Base-by-base conservation (phyloP, 2,113 vertebrate species). In the Tringa solitaria region DNA sequence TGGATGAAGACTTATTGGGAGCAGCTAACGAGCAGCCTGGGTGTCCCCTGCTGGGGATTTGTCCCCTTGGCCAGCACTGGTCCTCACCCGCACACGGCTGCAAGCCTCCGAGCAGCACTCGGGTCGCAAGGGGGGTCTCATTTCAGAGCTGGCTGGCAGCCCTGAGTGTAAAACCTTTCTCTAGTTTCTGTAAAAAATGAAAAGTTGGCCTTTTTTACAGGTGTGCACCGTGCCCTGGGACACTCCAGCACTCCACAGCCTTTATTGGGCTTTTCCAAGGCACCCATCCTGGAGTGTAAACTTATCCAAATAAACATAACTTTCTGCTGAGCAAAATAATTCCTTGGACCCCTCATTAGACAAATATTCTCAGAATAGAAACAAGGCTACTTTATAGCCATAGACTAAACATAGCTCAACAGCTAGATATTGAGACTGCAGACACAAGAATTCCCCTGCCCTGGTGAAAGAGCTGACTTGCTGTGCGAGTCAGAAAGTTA, bases 391-490 rank as follows among this genome's bases (percentile, higher is more conserved):
- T 87, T 45, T 57, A 41, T 46, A 93, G 89, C 77, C 93, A 24
- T 27, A 96, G 96, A 95, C 96, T 96, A 96, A 97, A 96, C 95
- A 96, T 6, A 80, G 76, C 95, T 77, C 78, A 37, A 6, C 65
- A 83, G 67, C 18, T 16, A 69, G 94, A 89, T 85, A 57, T 4
- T 21, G 72, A 65, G 80, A 60, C 74, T 86, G 91, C 87, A 33
- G 67, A 69, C 87, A 41, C 74, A 46, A 84, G 84, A 89, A 76
- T 94, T 91, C 78, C 84, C 87, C 82, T 54, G 94, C 84, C 53
- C 14, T 4, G 35, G 35, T 12, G 56, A 33, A 82, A 76, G 17
- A 76, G 84, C 91, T 73, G 84, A 30, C 39, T 45, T 30, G 53
- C 79, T 64, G 13, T 5, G 13, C 1, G 4, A 53, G 61, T 27